Conservation (phyloP, 2,797 vertebrate species). For the Hirundo rustica region DNA sequence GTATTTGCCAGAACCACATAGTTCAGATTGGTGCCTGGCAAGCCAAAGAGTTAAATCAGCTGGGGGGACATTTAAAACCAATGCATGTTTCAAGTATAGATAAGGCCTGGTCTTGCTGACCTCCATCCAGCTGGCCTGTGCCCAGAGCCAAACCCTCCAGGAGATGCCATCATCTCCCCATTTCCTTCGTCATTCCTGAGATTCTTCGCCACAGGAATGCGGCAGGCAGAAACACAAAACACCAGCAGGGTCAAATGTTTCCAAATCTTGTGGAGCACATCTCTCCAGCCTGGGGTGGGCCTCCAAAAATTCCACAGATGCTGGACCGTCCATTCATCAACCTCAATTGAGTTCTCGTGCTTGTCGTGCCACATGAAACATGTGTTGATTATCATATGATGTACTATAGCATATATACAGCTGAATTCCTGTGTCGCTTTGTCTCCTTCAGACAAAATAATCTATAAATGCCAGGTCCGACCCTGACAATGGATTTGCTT, state of each 20-base stretch:
- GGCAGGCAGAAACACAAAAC: background rate
- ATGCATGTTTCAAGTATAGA: background rate
- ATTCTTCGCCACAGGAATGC: background rate
- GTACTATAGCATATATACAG: background rate
- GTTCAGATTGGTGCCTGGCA: background rate
- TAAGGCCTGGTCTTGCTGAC: background rate
- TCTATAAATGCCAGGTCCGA: background rate
- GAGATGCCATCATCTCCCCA: background rate
- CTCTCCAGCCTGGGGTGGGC: background rate
- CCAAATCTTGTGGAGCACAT: background rate
- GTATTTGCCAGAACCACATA: background rate
- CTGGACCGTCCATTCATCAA: constrained; percentile 48
- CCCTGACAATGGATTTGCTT: constrained; percentile 40
- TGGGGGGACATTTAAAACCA: constrained; percentile 11
- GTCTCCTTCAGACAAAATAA: background rate
- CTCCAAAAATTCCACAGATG: constrained; percentile 50
- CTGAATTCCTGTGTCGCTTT: background rate
- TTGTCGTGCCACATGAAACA: background rate
- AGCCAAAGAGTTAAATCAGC: constrained; percentile 10
- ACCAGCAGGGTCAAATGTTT: constrained; percentile 11
- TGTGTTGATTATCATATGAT: constrained; percentile 16
- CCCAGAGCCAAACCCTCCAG: background rate
- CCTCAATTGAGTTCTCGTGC: background rate
- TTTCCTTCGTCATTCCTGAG: background rate
- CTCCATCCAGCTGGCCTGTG: background rate